phyloP scores from a whole-genome alignment of 2,888 invertebrate genomes.

The Conops quadrifasciatus region DNA sequence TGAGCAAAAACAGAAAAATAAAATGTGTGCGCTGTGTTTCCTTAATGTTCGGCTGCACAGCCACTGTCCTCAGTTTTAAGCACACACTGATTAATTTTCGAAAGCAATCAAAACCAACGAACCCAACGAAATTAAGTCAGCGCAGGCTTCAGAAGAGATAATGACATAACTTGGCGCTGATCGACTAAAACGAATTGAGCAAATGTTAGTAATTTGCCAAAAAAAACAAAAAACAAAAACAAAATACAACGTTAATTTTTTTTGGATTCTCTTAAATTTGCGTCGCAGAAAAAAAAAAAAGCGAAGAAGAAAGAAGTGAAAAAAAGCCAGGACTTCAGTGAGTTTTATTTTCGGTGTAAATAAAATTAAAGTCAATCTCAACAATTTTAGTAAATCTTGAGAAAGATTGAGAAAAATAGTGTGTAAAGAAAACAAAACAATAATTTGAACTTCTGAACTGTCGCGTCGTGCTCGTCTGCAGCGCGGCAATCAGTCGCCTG shows the following conservation, averaged over 20 bases:
- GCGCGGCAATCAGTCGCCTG: too few species aligned
- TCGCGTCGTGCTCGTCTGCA: too few species aligned
- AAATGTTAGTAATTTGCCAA: background rate
- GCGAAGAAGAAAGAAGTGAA: too few species aligned
- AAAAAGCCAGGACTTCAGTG: too few species aligned
- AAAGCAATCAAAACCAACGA: slow-evolving; percentile 1
- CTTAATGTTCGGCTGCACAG: background rate
- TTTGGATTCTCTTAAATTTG: background rate
- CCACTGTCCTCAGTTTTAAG: background rate
- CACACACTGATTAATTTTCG: background rate
- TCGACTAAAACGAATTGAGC: background rate
- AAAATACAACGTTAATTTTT: background rate
- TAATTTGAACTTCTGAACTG: too few species aligned
- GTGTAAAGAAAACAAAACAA: too few species aligned
- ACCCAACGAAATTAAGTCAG: background rate
- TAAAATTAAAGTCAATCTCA: too few species aligned
- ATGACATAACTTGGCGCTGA: background rate
- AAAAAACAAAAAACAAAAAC: slow-evolving; percentile 7
- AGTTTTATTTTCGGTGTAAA: too few species aligned
- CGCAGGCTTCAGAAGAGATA: background rate
- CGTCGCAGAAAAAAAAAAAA: too few species aligned
- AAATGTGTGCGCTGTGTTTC: background rate
- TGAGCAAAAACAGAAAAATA: background rate
- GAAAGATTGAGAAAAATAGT: too few species aligned
- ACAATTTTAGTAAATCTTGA: too few species aligned